phyloP scores from a whole-genome alignment of 1,140 invertebrate genomes.

The fruit fly (Drosophila melanogaster) region Release_6_plus_ISO1_MT NT_037436.4:22594001-22594500 shows the following conservation, averaged over 20 bases:
- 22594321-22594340: slow-evolving; percentile 82
- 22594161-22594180: slow-evolving; percentile 47
- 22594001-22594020: slow-evolving; percentile 42
- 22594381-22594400: slow-evolving; percentile 5
- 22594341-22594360: slow-evolving; percentile 74
- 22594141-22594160: slow-evolving; percentile 53
- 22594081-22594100: slow-evolving; percentile 30
- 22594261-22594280: slow-evolving; percentile 84
- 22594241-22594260: slow-evolving; percentile 46
- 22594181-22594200: slow-evolving; percentile 84
- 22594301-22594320: slow-evolving; percentile 81
- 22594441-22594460: slow-evolving; percentile 82
- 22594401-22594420: slow-evolving; percentile 49
- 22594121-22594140: slow-evolving; percentile 13
- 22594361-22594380: slow-evolving; percentile 2
- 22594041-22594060: slow-evolving; percentile 59
- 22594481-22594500: not conserved
- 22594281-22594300: slow-evolving; percentile 85
- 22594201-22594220: slow-evolving; percentile 78
- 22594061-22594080: slow-evolving; percentile 73
- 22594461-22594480: slow-evolving; percentile 60
- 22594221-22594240: slow-evolving; percentile 8
- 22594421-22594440: slow-evolving; percentile 76
- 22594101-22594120: slow-evolving; percentile 46
- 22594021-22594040: slow-evolving; percentile 48